Percentiles rank a stretch among this genome's conserved stretches.
Evolutionary conservation across 1,140 invertebrate species (phyloP).

Genomic region (Drosophila sturtevanti): DNA sequence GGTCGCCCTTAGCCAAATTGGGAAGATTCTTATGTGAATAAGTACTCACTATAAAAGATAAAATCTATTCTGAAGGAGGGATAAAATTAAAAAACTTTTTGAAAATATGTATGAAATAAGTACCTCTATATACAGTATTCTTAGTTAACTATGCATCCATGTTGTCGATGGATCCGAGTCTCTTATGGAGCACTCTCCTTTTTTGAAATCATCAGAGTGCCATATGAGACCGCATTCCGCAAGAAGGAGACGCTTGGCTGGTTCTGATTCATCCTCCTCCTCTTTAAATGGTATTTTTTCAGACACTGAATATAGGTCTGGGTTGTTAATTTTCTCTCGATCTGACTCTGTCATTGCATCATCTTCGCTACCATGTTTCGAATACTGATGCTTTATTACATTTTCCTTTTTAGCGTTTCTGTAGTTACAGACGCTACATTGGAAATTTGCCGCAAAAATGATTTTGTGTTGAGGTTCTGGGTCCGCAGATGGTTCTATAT

Average conservation of each 20-base stretch:
- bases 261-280: background rate
- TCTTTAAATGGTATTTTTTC: background rate
- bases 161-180: background rate
- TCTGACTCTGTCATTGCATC: background rate
- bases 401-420: background rate
- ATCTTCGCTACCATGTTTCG: background rate
- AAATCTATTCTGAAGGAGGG: background rate
- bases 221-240: background rate
- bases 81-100: background rate
- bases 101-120: too few species aligned
- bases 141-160: background rate
- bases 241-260: background rate
- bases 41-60: background rate
- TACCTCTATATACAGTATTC: background rate
- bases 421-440: background rate
- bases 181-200: background rate
- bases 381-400: background rate
- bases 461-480: background rate
- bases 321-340: background rate
- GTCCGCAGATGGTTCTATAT: background rate
- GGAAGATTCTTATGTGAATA: too few species aligned
- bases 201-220: background rate
- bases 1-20: too few species aligned
- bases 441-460: background rate
- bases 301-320: background rate